Evolutionary conservation across 2,888 invertebrate genomes (phyloP).

Genomic region (Cryptophagus acutangulus): DNA sequence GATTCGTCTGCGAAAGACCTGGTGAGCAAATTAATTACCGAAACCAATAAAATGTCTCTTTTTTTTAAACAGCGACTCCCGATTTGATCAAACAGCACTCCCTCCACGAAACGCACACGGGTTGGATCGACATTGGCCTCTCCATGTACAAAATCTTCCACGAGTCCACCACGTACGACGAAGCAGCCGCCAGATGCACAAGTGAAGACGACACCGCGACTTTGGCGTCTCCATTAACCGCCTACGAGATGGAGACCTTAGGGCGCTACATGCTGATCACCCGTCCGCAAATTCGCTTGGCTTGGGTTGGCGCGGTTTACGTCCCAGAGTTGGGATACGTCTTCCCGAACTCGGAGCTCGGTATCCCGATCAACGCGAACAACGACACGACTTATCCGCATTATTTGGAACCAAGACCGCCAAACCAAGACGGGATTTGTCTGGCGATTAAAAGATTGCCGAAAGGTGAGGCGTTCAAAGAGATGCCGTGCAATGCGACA

Average conservation of each 20-base stretch:
- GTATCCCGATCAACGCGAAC: background rate
- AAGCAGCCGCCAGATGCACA: background rate
- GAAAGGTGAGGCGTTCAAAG: background rate
- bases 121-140: background rate
- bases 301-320: background rate
- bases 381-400: background rate
- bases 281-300: background rate
- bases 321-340: background rate
- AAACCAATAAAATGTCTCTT: too few species aligned
- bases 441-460: background rate
- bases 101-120: background rate
- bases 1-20: constrained; percentile 1
- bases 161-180: background rate
- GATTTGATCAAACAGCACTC: too few species aligned
- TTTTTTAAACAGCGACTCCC: too few species aligned
- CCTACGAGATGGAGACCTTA: background rate
- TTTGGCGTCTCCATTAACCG: background rate
- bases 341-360: background rate
- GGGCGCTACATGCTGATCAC: background rate
- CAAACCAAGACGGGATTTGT: background rate
- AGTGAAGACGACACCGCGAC: background rate
- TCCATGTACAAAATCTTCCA: background rate
- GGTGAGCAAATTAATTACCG: too few species aligned
- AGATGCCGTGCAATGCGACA: background rate
- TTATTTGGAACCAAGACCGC: background rate